Evolutionary conservation across 1,140 invertebrate species (phyloP), one percentile per base, ranked within the genome.

Genomic region (Anastrepha ludens): DNA sequence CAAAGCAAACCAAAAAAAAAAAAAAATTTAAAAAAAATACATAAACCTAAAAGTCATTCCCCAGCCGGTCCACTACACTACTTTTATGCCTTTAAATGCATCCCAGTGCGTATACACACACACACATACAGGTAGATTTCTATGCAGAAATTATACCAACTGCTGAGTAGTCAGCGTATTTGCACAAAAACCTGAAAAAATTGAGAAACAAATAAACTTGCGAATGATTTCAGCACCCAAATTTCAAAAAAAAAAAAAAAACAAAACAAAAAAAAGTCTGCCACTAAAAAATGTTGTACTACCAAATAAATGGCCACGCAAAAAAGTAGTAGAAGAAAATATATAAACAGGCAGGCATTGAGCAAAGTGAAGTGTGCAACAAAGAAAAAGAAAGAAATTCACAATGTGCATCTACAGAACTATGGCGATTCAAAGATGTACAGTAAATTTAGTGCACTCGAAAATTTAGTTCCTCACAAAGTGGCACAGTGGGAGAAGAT

Each of bases 361-460:
- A 20, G 20, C 47, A 29, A 81, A 20, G 74, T 8, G n/a, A 74
- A 74, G 29, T 74, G 41, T 74, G 67, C 1, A 74, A 47, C 13
- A 11, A 47, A 81, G 29, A 81, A 81, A 55, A 20, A 81, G 6
- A 55, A 29, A 44, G 41, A 74, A 20, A 65, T 67, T 67, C 29
- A 20, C 64, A 74, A 13, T 67, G 64, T 20, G 64, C 20, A 55
- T 29, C 29, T 29, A 0, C 50, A 8, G 8, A 74, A 47, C 39
- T 74, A 44, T 74, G 9, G 67, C 74, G n/a, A 55, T 81, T 11
- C 44, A 81, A 81, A 81, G 47, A 17, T 81, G 7, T 81, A 9
- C 74, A 29, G 15, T 20, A 81, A 55, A 81, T 81, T 81, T 81
- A 81, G 74, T 81, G 74, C 74, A 55, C 74, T 55, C 47, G 74